These are phyloP conservation scores for Coccyzus lansbergi DNA, from an alignment of 2,797 vertebrate genomes.

Conservation along the genomic window DNA sequence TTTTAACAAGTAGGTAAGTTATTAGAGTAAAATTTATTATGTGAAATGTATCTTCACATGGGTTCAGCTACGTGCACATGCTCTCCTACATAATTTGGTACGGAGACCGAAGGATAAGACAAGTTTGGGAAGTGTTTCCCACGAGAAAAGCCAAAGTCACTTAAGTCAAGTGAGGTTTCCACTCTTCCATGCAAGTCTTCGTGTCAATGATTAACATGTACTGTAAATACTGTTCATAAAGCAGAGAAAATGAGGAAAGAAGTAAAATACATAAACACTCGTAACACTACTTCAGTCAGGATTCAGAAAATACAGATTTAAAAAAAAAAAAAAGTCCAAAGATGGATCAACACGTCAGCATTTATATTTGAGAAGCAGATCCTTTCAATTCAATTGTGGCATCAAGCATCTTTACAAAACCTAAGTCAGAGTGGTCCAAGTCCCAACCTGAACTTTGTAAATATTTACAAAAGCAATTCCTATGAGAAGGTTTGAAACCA, in stretches of 20 bases:
- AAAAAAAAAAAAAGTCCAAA: not conserved
- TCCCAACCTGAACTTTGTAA: not conserved
- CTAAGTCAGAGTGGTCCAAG: fast-evolving
- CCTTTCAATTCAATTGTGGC: not conserved
- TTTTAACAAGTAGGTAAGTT: not conserved
- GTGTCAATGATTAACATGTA: not conserved
- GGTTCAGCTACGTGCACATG: fast-evolving
- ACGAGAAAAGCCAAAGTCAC: constrained; percentile 23
- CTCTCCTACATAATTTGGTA: not conserved
- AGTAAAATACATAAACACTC: not conserved
- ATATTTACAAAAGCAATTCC: not conserved
- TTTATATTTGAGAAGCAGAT: not conserved
- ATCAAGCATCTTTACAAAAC: not conserved
- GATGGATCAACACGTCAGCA: not conserved
- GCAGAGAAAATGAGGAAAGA: not conserved
- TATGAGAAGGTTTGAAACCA: not conserved
- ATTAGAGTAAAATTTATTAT: not conserved
- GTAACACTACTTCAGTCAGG: not conserved
- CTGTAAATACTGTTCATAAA: not conserved
- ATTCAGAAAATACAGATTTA: not conserved
- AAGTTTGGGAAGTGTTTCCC: not conserved
- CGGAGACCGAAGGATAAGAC: not conserved
- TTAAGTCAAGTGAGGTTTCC: not conserved
- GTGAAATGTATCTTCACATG: too few relatives aligned
- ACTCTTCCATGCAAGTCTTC: not conserved